Percentiles rank a stretch among this genome's conserved stretches.
phyloP scores from a whole-genome alignment of 1,140 invertebrate genomes.

The Bradynema listronoti region DNA sequence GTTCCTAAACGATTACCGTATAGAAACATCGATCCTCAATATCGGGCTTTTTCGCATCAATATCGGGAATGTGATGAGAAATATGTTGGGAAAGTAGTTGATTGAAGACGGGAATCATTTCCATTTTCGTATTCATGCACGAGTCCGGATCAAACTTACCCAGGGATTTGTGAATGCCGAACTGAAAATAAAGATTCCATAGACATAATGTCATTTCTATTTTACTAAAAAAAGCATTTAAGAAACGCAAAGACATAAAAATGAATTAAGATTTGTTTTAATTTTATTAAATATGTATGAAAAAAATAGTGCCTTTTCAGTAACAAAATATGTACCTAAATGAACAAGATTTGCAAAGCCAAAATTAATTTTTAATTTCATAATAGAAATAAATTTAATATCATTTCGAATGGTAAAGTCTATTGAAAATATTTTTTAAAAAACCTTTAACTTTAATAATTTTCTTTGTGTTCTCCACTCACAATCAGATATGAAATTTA shows the following conservation, averaged over 20 bases:
- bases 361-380: no score
- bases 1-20: conserved; percentile 27
- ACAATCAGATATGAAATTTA: no score
- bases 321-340: no score
- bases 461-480: no score
- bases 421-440: no score
- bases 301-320: neutral
- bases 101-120: conserved; percentile 4
- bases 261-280: neutral
- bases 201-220: neutral
- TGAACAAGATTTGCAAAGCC: no score
- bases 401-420: no score
- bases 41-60: conserved; percentile 30
- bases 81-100: conserved; percentile 26
- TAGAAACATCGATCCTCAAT: conserved; percentile 35
- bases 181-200: neutral
- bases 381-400: no score
- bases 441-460: no score
- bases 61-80: conserved; percentile 31
- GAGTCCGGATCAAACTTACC: neutral
- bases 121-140: conserved; percentile 8
- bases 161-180: conserved; percentile 2
- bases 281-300: neutral
- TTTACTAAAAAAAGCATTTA: neutral
- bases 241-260: neutral